Percentiles rank a stretch among this genome's conserved stretches.
These are phyloP conservation scores for Hestina assimilis DNA, from an alignment of 1,140 invertebrate species.

Conservation along the genomic window DNA sequence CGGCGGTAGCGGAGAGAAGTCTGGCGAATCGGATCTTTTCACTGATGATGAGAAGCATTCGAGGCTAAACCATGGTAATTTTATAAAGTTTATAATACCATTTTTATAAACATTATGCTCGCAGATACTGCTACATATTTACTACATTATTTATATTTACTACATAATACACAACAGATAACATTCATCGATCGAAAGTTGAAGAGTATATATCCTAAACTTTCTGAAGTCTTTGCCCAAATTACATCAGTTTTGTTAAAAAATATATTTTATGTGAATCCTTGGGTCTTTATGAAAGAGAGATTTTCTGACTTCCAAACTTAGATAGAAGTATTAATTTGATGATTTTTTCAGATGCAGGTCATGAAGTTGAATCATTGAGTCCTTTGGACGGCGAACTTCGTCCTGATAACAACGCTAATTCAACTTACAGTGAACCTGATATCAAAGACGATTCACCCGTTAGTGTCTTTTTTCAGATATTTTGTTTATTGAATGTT, in stretches of 20 bases:
- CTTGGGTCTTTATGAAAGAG: too few species aligned
- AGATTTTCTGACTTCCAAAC: too few species aligned
- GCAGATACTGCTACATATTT: neutral
- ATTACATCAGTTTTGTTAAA: too few species aligned
- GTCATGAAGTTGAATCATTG: slow-evolving; percentile 42
- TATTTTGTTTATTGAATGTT: too few species aligned
- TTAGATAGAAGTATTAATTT: too few species aligned
- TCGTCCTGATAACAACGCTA: slow-evolving; percentile 64
- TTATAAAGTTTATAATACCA: neutral
- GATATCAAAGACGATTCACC: slow-evolving; percentile 55
- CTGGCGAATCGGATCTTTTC: slow-evolving; percentile 49
- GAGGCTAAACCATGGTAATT: slow-evolving; percentile 56
- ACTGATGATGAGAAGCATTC: slow-evolving; percentile 68
- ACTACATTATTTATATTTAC: neutral
- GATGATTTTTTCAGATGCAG: slow-evolving; percentile 35
- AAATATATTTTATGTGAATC: too few species aligned
- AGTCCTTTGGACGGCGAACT: slow-evolving; percentile 55
- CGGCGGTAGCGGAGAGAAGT: slow-evolving; percentile 55
- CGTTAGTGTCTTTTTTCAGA: too few species aligned
- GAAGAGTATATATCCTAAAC: too few species aligned
- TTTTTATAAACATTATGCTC: neutral
- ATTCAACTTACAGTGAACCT: slow-evolving; percentile 60
- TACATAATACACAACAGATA: too few species aligned
- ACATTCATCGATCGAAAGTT: too few species aligned
- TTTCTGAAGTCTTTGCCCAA: too few species aligned